These are phyloP conservation scores for Gryon sp. DNA, from an alignment of 1,140 invertebrate species.

Conservation along the genomic window DNA sequence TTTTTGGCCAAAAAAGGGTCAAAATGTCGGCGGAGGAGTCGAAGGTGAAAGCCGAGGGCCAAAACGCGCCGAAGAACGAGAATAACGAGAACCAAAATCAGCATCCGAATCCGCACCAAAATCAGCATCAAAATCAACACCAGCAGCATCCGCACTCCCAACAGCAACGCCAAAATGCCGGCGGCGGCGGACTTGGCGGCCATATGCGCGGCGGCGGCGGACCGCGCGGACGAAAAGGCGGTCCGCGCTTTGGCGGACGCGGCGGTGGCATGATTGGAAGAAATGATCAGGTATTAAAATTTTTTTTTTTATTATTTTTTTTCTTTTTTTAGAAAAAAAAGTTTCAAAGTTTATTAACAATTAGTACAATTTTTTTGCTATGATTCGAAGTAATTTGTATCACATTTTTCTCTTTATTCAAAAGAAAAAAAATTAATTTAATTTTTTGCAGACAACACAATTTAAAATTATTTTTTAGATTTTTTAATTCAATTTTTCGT, in stretches of 20 bases:
- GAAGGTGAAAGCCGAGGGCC: slow-evolving; percentile 65
- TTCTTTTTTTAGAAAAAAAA: too few species aligned
- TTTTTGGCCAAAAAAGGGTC: too few species aligned
- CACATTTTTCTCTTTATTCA: too few species aligned
- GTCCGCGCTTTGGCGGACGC: slow-evolving; percentile 69
- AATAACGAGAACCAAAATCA: slow-evolving; percentile 66
- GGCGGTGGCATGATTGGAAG: slow-evolving; percentile 64
- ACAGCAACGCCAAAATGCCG: slow-evolving; percentile 55
- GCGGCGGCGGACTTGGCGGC: slow-evolving; percentile 31
- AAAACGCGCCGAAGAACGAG: slow-evolving; percentile 62
- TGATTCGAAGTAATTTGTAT: too few species aligned
- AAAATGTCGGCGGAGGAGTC: slow-evolving; percentile 70
- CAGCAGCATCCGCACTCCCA: slow-evolving; percentile 10
- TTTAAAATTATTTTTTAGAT: too few species aligned
- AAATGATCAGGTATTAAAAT: slow-evolving; percentile 56
- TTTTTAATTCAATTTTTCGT: too few species aligned
- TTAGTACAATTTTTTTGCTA: slow-evolving; percentile 2
- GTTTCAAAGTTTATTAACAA: too few species aligned
- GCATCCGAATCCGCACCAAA: too few species aligned
- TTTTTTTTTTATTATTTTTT: slow-evolving; percentile 12
- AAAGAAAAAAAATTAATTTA: too few species aligned
- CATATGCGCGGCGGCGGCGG: slow-evolving; percentile 39
- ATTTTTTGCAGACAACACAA: too few species aligned
- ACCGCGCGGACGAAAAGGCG: slow-evolving; percentile 68
- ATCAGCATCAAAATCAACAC: too few species aligned